Percentiles rank a stretch among this genome's conserved stretches.
Conservation (phyloP, 2,113 vertebrate genomes). For the Leptocoma aspasia region DNA sequence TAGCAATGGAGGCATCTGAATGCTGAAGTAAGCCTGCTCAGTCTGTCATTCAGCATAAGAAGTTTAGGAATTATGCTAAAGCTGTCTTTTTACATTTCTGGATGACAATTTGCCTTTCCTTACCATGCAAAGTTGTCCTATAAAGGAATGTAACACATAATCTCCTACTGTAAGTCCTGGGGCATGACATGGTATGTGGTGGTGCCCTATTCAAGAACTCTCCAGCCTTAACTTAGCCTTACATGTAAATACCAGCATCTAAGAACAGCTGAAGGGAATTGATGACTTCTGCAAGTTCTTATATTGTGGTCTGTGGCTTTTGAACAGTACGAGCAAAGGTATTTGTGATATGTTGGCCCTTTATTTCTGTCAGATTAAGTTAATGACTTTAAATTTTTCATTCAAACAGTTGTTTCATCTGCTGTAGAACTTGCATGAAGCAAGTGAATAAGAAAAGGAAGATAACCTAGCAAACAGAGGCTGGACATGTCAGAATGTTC, state of each 20-base stretch:
- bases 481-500: background rate
- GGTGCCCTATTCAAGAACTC: background rate
- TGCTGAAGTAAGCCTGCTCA: background rate
- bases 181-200: background rate
- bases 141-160: background rate
- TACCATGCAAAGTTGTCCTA: background rate
- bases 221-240: background rate
- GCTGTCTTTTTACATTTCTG: background rate
- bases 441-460: background rate
- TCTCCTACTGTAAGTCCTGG: background rate
- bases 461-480: background rate
- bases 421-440: background rate
- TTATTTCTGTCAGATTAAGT: background rate
- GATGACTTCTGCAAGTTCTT: background rate
- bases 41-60: background rate
- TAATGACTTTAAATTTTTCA: background rate
- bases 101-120: background rate
- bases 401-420: background rate
- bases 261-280: background rate
- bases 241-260: background rate
- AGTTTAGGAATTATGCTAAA: background rate
- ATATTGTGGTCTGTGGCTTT: background rate
- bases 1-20: background rate
- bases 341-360: background rate
- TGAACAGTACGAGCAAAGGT: background rate